Base-by-base conservation (phyloP, 2,888 invertebrate species). In the Baccha elongata region DNA sequence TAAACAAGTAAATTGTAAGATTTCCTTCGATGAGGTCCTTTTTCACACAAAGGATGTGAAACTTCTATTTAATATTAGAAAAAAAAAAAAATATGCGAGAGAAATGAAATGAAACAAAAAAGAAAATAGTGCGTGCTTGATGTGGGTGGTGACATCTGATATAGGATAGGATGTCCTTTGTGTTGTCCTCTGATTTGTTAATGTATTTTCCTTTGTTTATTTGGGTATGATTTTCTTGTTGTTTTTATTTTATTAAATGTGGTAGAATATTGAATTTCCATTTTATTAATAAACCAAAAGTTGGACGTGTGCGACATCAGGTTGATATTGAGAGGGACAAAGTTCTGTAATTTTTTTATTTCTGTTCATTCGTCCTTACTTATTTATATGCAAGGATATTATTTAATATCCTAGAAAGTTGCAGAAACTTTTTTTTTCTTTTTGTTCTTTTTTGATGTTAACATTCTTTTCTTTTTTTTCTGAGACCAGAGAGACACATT, bases 261-360 rank as follows among this genome's bases (percentile, higher is more conserved):
- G 55, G 35, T 46, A 55, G 68, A 48, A 80, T 80, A 80, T 80
- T 69, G 50, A 74, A 71, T 81, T 65, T 71, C 50, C 15, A 10
- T 69, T 32, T 44, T 37, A 48, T 74, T 80, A 69, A 81, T 75
- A 69, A 69, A 64, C 64, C 58, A 3, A 60, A 53, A 64, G n/a
- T n/a, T n/a, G 69, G 58, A 69, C 69, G 60, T 65, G 60, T 65
- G 71, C n/a, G 44, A 75, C 75, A 75, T 52, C 29, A 46, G 37
- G 26, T 55, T 65, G 50, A 35, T 35, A 32, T 58, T 67, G 46
- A 44, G 17, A 46, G 10, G 13, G 46, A 10, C 17, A 69, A 69
- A 46, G 15, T 40, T 55, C 40, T 55, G 8, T 42, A 8, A 8
- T 15, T 15, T 5, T 21, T 52, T 53, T 35, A 21, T 2, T 42